Conservation (phyloP, 1,140 invertebrate genomes). For the Hyposmocoma kahamanoa region DNA sequence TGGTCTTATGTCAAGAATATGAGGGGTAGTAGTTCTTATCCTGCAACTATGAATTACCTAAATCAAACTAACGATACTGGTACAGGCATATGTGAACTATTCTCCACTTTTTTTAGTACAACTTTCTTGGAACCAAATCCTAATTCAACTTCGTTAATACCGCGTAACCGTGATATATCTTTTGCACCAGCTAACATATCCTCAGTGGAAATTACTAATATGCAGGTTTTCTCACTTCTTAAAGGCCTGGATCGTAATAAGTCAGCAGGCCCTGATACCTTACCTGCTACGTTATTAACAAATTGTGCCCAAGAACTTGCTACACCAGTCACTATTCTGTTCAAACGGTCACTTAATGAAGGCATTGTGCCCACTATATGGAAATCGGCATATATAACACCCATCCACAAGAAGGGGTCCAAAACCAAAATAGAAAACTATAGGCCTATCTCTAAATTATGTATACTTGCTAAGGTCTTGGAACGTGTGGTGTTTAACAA, state of each 20-base stretch:
- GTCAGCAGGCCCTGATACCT: neutral
- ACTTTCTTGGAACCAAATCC: too few relatives aligned
- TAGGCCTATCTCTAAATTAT: neutral
- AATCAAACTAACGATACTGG: too few relatives aligned
- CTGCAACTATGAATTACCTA: too few relatives aligned
- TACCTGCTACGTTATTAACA: neutral
- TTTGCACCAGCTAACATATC: too few relatives aligned
- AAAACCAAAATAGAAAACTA: neutral
- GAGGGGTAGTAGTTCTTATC: too few relatives aligned
- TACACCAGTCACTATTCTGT: neutral
- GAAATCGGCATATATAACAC: neutral
- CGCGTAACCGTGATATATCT: too few relatives aligned
- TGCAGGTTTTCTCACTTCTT: too few relatives aligned
- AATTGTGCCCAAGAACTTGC: neutral
- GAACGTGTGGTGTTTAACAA: neutral
- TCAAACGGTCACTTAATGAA: neutral
- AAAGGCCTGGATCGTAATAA: neutral
- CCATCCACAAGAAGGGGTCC: neutral
- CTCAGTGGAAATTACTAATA: too few relatives aligned
- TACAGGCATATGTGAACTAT: too few relatives aligned
- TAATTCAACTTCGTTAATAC: too few relatives aligned
- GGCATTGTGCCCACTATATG: neutral
- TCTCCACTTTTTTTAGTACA: too few relatives aligned
- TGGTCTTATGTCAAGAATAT: too few relatives aligned
- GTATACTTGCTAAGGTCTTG: neutral